A percentile compares a stretch with the other conserved stretches of the same genome.
Evolutionary conservation across 2,113 vertebrate genomes (phyloP).

Genomic region (Channa maculata): DNA sequence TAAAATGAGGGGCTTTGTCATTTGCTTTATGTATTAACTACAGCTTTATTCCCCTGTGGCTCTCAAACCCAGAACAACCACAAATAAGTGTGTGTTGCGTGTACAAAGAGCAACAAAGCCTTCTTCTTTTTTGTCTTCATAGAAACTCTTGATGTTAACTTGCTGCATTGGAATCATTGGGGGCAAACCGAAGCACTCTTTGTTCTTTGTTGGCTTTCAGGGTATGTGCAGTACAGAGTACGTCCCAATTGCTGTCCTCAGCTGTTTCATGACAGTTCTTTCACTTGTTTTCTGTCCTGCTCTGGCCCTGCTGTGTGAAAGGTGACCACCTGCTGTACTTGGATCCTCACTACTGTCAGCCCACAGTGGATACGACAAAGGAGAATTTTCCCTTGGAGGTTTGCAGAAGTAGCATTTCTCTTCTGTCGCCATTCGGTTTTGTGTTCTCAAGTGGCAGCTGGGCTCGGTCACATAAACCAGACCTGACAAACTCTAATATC

Average conservation of each 20-base stretch:
- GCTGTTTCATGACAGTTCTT: not conserved
- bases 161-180: constrained; percentile 92
- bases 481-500: not conserved
- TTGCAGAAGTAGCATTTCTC: constrained; percentile 18
- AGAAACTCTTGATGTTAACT: constrained; percentile 88
- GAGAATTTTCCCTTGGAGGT: constrained; percentile 88
- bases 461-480: not conserved
- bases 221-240: constrained; percentile 72
- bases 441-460: not conserved
- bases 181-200: constrained; percentile 90
- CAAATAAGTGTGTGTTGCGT: too few relatives aligned
- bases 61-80: too few relatives aligned
- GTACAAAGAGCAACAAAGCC: too few relatives aligned
- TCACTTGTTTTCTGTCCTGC: not conserved
- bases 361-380: constrained; percentile 84
- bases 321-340: constrained; percentile 90
- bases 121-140: constrained; percentile 5
- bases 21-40: not conserved
- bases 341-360: constrained; percentile 93
- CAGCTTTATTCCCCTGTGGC: too few relatives aligned
- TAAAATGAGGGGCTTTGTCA: too few relatives aligned
- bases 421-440: constrained; percentile 16
- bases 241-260: not conserved
- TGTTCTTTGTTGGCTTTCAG: constrained; percentile 92
- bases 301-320: constrained; percentile 54